phyloP scores from a whole-genome alignment of 2,113 vertebrate species.

The Bettongia penicillata region DNA sequence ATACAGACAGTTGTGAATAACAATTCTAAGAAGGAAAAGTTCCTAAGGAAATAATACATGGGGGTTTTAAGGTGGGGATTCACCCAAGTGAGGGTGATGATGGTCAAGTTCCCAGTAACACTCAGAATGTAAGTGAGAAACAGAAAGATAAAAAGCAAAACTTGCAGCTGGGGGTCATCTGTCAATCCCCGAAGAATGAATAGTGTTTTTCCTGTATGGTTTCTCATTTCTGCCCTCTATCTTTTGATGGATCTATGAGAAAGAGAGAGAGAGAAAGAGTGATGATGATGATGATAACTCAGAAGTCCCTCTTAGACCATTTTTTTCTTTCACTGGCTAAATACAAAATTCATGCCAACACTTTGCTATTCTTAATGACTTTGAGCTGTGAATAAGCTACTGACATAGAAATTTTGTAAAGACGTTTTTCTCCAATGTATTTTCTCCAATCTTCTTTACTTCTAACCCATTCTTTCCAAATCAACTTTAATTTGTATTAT shows the following conservation, averaged over 20 bases:
- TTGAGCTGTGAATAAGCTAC: too few relatives aligned
- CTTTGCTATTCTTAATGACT: too few relatives aligned
- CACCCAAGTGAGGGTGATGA: conserved; percentile 43
- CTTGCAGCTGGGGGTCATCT: background rate
- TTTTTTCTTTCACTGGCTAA: too few relatives aligned
- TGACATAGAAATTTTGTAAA: too few relatives aligned
- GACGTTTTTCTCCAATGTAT: too few relatives aligned
- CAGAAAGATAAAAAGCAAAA: conserved; percentile 57
- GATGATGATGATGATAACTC: too few relatives aligned
- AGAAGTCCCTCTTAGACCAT: too few relatives aligned
- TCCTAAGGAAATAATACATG: conserved; percentile 58
- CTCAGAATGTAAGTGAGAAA: conserved; percentile 33
- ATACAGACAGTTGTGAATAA: conserved; percentile 66
- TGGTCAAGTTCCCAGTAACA: conserved; percentile 32
- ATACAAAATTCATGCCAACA: too few relatives aligned
- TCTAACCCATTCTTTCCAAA: too few relatives aligned
- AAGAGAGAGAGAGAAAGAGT: too few relatives aligned
- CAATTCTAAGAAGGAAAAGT: conserved; percentile 73
- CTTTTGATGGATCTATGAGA: background rate
- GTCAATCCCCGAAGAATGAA: conserved; percentile 61
- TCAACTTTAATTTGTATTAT: too few relatives aligned
- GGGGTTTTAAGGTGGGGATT: conserved; percentile 52
- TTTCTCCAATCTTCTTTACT: too few relatives aligned
- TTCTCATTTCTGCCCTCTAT: conserved; percentile 9
- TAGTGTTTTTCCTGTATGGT: background rate